Base-by-base conservation (phyloP, 2,888 invertebrate genomes). In the Rhaphigaster nebulosa region DNA sequence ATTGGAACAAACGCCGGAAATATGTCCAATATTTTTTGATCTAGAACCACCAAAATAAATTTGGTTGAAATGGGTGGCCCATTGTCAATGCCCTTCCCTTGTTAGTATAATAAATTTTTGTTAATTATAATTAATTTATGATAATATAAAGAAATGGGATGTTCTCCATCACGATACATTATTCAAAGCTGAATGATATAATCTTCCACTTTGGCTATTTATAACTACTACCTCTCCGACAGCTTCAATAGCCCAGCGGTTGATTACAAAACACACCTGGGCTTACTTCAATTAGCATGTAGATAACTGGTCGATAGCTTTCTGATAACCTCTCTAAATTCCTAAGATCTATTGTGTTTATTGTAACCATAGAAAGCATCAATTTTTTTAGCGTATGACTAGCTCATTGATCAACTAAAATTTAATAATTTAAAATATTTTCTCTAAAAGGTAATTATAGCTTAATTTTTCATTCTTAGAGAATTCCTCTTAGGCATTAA, bases 181-280 rank as follows among this genome's bases (percentile, higher is more conserved):
- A 76, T 76, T 76, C 70, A 76, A 23, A 20, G 8, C 70, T 1
- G 8, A 38, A 18, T 38, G 34, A 76, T 76, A 20, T 76, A 76
- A 76, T 38, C 70, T 76, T 23, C 18, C 38, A 6, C 0, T 6
- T 20, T 2, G 70, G 23, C 34, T 8, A 38, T 76, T 76, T 76
- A 38, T 76, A 38, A 76, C 20, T 8, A 76, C 29, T 20, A 76
- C 10, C 20, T 5, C 38, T 2, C 38, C 70, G 38, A 76, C 70
- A 38, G 70, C 20, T 76, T 23, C 70, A 76, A 65, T 65, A 29
- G 29, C 29, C 65, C 0, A 65, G 29, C 15, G 29, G 4, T 65
- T 15, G 29, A 65, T 76, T 76, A 76, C 34, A 38, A 76, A 38
- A 76, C 38, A 23, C 70, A 76, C 70, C 70, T 76, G 70, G 70